A percentile compares a stretch with the other conserved stretches of the same genome.
Conservation (phyloP, 1,140 invertebrate species). For the Babylonia areolata region DNA sequence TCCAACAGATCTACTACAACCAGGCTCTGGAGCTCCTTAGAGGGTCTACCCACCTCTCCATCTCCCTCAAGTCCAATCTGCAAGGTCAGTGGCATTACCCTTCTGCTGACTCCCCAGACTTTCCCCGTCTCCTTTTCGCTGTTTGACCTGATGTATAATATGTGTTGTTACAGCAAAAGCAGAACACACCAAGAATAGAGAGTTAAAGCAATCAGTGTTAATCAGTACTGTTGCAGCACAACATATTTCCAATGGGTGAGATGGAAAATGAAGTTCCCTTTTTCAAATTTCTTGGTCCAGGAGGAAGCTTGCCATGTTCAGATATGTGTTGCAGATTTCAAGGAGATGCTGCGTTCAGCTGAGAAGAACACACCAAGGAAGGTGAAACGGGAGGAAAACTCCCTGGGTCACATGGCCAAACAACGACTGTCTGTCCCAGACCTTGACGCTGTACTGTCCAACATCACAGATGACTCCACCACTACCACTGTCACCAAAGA, state of each 20-base stretch:
- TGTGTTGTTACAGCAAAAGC: too few species aligned
- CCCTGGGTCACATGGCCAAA: conserved; percentile 69
- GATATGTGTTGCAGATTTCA: conserved; percentile 80
- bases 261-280: too few species aligned
- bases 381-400: conserved; percentile 54
- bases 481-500: conserved; percentile 44
- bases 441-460: conserved; percentile 63
- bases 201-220: too few species aligned
- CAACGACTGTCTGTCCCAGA: conserved; percentile 74
- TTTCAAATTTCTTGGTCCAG: too few species aligned
- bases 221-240: too few species aligned
- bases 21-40: conserved; percentile 94
- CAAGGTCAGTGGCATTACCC: conserved; percentile 77
- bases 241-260: too few species aligned
- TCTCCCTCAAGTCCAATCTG: conserved; percentile 98
- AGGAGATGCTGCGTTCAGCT: conserved; percentile 90
- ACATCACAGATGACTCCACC: conserved; percentile 37
- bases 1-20: conserved; percentile 92
- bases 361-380: conserved; percentile 81
- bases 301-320: too few species aligned
- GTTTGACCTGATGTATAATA: too few species aligned
- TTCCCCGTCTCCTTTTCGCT: too few species aligned
- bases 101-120: too few species aligned
- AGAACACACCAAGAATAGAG: too few species aligned
- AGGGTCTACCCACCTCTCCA: conserved; percentile 95